phyloP scores from a whole-genome alignment of 2,113 vertebrate species.

The Columbina picui region DNA sequence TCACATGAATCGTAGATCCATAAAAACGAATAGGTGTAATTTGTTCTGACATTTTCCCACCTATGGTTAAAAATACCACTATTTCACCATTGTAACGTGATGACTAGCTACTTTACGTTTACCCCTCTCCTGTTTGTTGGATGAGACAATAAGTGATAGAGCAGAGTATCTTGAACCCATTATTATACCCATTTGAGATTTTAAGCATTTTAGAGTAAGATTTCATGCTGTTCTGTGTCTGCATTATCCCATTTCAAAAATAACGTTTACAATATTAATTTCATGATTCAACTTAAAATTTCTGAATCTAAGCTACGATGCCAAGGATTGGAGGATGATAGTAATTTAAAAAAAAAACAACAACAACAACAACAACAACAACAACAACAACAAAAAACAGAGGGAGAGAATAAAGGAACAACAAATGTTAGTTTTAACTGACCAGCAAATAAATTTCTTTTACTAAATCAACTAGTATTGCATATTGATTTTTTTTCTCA shows the following conservation, averaged over 20 bases:
- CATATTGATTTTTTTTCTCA: background rate
- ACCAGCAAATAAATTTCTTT: background rate
- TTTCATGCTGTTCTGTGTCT: background rate
- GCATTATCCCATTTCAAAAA: background rate
- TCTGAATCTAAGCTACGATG: background rate
- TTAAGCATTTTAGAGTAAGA: background rate
- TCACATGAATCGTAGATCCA: background rate
- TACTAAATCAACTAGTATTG: background rate
- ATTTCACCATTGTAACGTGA: background rate
- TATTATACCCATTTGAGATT: background rate
- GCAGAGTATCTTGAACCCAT: background rate
- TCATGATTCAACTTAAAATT: background rate
- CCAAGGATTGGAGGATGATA: background rate
- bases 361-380: background rate
- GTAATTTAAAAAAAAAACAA: fast-evolving
- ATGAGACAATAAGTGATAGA: background rate
- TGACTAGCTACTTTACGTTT: background rate
- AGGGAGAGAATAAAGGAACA: fast-evolving
- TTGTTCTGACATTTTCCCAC: background rate
- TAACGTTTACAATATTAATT: background rate
- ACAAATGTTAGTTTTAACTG: background rate
- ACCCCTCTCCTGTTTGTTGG: background rate
- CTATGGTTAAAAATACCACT: background rate
- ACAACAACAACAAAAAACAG: background rate
- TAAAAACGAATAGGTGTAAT: background rate